Conservation (phyloP, 2,797 vertebrate species). For the Pelodytes ibericus region DNA sequence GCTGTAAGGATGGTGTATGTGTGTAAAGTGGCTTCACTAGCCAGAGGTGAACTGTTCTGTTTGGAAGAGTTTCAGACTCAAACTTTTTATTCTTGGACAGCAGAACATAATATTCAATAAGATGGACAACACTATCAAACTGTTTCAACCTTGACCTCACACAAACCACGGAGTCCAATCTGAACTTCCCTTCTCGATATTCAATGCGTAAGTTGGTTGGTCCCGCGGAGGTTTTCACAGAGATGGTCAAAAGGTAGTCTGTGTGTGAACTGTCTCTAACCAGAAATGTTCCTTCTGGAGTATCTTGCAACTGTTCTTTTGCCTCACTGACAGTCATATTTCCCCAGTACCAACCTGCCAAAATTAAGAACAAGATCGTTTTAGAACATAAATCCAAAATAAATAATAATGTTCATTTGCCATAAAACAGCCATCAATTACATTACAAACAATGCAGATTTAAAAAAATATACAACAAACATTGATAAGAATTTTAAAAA, state of each 20-base stretch:
- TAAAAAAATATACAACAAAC: no score
- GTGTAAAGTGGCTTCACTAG: slow-evolving; percentile 88
- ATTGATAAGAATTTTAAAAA: no score
- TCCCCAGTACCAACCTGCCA: slow-evolving; percentile 97
- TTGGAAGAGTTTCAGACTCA: slow-evolving; percentile 72
- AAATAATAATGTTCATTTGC: no score
- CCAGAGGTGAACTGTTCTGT: slow-evolving; percentile 90
- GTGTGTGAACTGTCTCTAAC: slow-evolving; percentile 92
- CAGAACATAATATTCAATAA: slow-evolving; percentile 92
- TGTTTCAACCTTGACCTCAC: slow-evolving; percentile 89
- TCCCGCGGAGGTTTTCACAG: slow-evolving; percentile 91
- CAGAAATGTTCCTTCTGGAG: slow-evolving; percentile 91
- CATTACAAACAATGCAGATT: no score
- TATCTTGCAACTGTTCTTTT: slow-evolving; percentile 88
- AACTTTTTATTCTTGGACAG: slow-evolving; percentile 81
- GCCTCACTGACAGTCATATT: slow-evolving; percentile 88
- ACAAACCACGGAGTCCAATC: slow-evolving; percentile 92
- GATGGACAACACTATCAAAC: slow-evolving; percentile 92
- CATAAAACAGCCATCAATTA: no score
- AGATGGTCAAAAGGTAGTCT: slow-evolving; percentile 95
- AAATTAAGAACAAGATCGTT: slow-evolving; percentile 54
- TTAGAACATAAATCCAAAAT: background rate
- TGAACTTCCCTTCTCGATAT: slow-evolving; percentile 91
- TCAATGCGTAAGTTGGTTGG: slow-evolving; percentile 95
- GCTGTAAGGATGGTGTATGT: slow-evolving; percentile 82